Evolutionary conservation across 2,888 invertebrate genomes (phyloP).

Genomic region (Euclidia mi): DNA sequence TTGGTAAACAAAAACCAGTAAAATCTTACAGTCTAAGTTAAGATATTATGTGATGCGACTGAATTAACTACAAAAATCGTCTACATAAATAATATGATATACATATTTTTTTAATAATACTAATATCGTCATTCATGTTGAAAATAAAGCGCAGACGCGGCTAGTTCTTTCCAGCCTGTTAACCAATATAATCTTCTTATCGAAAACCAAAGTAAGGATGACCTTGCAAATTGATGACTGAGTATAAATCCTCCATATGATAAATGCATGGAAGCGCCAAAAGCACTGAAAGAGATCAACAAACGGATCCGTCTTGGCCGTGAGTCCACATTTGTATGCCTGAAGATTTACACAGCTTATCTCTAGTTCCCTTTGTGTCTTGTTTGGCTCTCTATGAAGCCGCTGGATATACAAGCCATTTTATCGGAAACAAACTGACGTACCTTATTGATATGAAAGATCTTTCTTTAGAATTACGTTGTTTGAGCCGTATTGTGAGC

Average conservation of each 20-base stretch:
- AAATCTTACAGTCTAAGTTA: no score
- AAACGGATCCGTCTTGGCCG: slow-evolving; percentile 54
- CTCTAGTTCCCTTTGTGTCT: slow-evolving; percentile 68
- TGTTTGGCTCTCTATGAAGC: slow-evolving; percentile 65
- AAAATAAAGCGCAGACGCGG: neutral
- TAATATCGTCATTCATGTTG: no score
- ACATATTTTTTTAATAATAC: no score
- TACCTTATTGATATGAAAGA: slow-evolving; percentile 56
- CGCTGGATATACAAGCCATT: slow-evolving; percentile 57
- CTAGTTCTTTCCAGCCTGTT: neutral
- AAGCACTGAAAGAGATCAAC: slow-evolving; percentile 61
- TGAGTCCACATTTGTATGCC: slow-evolving; percentile 71
- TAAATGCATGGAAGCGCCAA: slow-evolving; percentile 51
- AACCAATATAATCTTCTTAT: neutral
- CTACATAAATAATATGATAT: no score
- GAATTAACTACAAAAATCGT: no score
- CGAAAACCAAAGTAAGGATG: slow-evolving; percentile 11
- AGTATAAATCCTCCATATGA: slow-evolving; percentile 52
- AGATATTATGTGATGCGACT: no score
- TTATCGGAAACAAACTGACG: slow-evolving; percentile 62
- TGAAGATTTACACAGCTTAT: slow-evolving; percentile 74
- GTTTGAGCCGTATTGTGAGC: slow-evolving; percentile 48
- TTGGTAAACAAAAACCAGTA: no score
- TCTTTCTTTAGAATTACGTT: slow-evolving; percentile 50
- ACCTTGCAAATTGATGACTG: slow-evolving; percentile 50